phyloP scores from a whole-genome alignment of 2,888 invertebrate genomes.

The Aspidiotus destructor region DNA sequence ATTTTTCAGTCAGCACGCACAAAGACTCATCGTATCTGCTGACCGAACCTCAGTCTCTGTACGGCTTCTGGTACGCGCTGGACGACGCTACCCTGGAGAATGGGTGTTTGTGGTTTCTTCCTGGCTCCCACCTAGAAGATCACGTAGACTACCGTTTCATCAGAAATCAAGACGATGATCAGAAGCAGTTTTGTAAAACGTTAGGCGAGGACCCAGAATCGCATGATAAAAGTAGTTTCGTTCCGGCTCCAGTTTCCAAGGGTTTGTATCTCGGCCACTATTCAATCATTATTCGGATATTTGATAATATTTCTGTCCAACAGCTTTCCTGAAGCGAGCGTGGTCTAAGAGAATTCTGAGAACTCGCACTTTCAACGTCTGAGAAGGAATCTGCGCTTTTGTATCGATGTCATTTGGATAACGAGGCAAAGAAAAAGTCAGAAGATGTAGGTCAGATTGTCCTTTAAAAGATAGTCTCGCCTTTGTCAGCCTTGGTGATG shows the following conservation, averaged over 20 bases:
- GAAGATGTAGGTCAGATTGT: too few relatives aligned
- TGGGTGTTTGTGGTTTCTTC: constrained; percentile 87
- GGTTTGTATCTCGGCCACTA: constrained; percentile 47
- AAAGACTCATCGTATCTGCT: constrained; percentile 83
- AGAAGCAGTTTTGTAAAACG: constrained; percentile 55
- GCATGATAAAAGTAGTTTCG: constrained; percentile 65
- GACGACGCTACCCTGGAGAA: constrained; percentile 88
- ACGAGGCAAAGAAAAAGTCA: too few relatives aligned
- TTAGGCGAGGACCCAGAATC: constrained; percentile 43
- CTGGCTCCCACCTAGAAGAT: constrained; percentile 80
- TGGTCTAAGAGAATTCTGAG: too few relatives aligned
- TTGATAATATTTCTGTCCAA: too few relatives aligned
- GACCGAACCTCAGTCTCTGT: constrained; percentile 59
- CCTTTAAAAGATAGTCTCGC: too few relatives aligned
- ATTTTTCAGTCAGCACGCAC: constrained; percentile 56
- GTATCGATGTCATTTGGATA: too few relatives aligned
- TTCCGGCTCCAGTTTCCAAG: constrained; percentile 69
- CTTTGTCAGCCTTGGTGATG: too few relatives aligned
- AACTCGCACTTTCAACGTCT: too few relatives aligned
- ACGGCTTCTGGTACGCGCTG: constrained; percentile 93
- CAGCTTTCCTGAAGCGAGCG: too few relatives aligned
- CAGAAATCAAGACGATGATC: constrained; percentile 57
- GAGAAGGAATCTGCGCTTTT: too few relatives aligned
- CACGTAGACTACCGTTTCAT: constrained; percentile 53
- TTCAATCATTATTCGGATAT: too few relatives aligned